Percentiles rank a stretch among this genome's conserved stretches.
phyloP scores from a whole-genome alignment of 2,888 invertebrate species.

The Amblyteles armatorius region DNA sequence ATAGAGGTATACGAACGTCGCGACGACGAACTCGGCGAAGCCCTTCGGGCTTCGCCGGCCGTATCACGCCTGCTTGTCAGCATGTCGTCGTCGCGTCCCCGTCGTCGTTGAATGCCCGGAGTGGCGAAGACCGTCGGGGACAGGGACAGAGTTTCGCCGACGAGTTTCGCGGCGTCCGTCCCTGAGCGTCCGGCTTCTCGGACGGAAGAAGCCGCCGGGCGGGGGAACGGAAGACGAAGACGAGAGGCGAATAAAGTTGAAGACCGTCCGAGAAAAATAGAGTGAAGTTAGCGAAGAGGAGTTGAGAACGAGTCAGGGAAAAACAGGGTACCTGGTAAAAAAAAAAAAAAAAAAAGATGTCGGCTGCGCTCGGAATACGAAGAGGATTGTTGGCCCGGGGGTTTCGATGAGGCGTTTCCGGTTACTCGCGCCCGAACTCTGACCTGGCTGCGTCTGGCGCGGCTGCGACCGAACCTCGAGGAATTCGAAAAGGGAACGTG shows the following conservation, averaged over 20 bases:
- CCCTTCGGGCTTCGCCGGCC: background rate
- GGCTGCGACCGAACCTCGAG: background rate
- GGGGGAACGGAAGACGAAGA: background rate
- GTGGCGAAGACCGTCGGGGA: conserved; percentile 12
- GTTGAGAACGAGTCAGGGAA: background rate
- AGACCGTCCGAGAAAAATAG: background rate
- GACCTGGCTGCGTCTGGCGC: background rate
- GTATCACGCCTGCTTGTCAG: background rate
- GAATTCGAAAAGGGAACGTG: background rate
- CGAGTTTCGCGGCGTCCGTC: conserved; percentile 3
- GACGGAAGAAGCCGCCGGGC: background rate
- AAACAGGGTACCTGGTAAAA: background rate
- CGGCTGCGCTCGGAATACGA: background rate
- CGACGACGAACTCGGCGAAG: conserved; percentile 2
- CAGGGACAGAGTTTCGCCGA: background rate
- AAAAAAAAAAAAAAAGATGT: background rate
- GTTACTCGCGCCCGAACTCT: background rate
- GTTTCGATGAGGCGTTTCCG: conserved; percentile 1
- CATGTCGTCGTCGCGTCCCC: conserved; percentile 51
- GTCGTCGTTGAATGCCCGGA: conserved; percentile 22
- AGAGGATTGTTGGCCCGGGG: background rate
- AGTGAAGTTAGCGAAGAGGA: background rate
- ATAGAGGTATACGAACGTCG: background rate
- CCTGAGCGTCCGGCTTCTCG: background rate
- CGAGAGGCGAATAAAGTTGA: background rate